A percentile compares a stretch with the other conserved stretches of the same genome.
phyloP scores from a whole-genome alignment of 2,113 vertebrate species.

The Tetraodon nigroviridis region DNA sequence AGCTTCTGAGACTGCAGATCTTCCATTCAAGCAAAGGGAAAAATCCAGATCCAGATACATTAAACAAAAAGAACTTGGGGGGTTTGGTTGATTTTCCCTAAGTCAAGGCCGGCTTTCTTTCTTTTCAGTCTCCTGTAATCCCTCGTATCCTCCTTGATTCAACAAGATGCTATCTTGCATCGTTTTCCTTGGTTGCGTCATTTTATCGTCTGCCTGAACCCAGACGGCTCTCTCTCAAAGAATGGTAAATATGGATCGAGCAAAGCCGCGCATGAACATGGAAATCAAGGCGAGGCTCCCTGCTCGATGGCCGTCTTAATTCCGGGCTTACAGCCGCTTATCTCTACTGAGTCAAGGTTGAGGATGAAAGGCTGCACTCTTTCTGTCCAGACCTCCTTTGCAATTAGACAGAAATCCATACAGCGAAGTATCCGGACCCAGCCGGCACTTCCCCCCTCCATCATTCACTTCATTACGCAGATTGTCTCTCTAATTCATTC shows the following conservation, averaged over 20 bases:
- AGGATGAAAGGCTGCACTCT: constrained; percentile 59
- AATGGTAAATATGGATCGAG: constrained; percentile 32
- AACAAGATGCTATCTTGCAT: constrained; percentile 5
- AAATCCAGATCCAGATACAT: too few relatives aligned
- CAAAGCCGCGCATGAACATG: neutral
- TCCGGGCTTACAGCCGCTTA: constrained; percentile 55
- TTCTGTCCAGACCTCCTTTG: constrained; percentile 56
- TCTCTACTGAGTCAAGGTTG: constrained; percentile 42
- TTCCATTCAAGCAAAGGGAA: too few relatives aligned
- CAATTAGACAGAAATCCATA: constrained; percentile 64
- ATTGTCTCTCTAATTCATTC: constrained; percentile 58
- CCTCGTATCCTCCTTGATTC: constrained; percentile 22
- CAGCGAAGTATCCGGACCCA: constrained; percentile 38
- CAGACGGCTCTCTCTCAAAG: constrained; percentile 49
- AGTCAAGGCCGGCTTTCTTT: constrained; percentile 15
- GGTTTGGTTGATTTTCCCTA: neutral
- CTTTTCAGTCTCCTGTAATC: constrained; percentile 24
- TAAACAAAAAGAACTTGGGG: too few relatives aligned
- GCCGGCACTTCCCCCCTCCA: constrained; percentile 50
- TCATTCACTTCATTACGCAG: constrained; percentile 66
- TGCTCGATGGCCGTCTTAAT: constrained; percentile 52
- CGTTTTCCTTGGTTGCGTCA: constrained; percentile 20
- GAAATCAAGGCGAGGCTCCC: constrained; percentile 37
- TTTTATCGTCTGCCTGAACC: constrained; percentile 40
- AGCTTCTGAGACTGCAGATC: too few relatives aligned